Evolutionary conservation across 2,797 vertebrate genomes (phyloP).

Genomic region (Moxostoma hubbsi): DNA sequence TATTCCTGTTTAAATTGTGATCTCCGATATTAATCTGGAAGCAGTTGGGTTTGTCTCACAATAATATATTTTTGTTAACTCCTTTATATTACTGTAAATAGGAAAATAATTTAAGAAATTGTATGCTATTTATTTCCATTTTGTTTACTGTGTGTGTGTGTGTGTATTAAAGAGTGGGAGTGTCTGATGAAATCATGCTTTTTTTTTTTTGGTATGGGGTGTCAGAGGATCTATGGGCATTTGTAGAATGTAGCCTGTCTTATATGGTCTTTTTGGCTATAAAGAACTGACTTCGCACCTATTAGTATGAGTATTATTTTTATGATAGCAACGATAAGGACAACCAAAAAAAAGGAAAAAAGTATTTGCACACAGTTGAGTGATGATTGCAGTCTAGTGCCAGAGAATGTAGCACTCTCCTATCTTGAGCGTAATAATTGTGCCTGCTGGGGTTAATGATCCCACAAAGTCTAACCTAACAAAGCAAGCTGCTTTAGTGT

Average conservation of each 20-base stretch:
- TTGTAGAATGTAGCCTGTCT: slow-evolving; percentile 91
- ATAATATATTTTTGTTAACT: slow-evolving; percentile 99
- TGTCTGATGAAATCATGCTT: slow-evolving; percentile 49
- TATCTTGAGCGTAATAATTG: slow-evolving; percentile 66
- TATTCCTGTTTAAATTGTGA: slow-evolving; percentile 99
- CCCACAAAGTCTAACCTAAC: slow-evolving; percentile 95
- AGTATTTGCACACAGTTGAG: slow-evolving; percentile 81
- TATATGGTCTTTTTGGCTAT: slow-evolving; percentile 76
- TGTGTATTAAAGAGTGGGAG: slow-evolving; percentile 71
- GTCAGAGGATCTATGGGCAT: slow-evolving; percentile 68
- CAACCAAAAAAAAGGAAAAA: slow-evolving; percentile 45
- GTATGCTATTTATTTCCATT: slow-evolving; percentile 99
- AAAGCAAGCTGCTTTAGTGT: slow-evolving; percentile 89
- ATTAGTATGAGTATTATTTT: slow-evolving; percentile 67
- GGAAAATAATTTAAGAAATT: slow-evolving; percentile 99
- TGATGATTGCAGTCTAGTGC: slow-evolving; percentile 87
- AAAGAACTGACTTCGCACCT: slow-evolving; percentile 72
- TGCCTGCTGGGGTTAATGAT: slow-evolving; percentile 88
- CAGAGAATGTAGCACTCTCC: slow-evolving; percentile 97
- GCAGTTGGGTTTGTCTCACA: slow-evolving; percentile 99
- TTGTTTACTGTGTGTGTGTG: slow-evolving; percentile 81
- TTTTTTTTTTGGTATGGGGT: slow-evolving; percentile 70
- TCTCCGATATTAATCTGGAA: slow-evolving; percentile 99
- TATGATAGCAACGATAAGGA: slow-evolving; percentile 55
- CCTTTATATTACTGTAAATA: slow-evolving; percentile 99